A percentile compares a stretch with the other conserved stretches of the same genome.
Evolutionary conservation across 2,888 invertebrate genomes (phyloP).

Genomic region (Lypha dubia): DNA sequence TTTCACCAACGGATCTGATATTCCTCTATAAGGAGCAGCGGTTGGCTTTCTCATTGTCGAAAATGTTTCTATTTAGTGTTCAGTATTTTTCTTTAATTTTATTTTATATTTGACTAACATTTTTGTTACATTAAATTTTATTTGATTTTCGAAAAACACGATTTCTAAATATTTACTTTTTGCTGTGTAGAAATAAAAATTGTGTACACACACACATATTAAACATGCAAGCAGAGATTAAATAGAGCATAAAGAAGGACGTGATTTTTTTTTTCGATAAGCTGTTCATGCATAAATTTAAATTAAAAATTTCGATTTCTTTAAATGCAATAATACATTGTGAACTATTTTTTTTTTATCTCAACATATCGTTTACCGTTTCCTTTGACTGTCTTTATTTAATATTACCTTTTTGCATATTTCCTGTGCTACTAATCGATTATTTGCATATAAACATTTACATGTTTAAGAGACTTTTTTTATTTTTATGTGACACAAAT

Average conservation of each 20-base stretch:
- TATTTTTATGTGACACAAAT: conserved; percentile 42
- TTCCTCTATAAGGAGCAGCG: too few species aligned
- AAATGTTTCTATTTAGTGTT: too few species aligned
- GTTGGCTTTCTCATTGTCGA: too few species aligned
- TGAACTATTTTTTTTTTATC: background rate
- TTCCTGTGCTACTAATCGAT: conserved; percentile 26
- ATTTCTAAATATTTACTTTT: too few species aligned
- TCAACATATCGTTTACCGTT: background rate
- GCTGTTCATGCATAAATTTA: background rate
- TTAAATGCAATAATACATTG: background rate
- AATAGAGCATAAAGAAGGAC: conserved; percentile 4
- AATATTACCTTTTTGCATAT: conserved; percentile 13
- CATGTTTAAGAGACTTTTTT: background rate
- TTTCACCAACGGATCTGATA: too few species aligned
- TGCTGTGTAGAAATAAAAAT: too few species aligned
- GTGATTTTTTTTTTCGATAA: background rate
- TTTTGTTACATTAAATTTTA: too few species aligned
- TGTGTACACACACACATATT: too few species aligned
- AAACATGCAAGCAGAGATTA: background rate
- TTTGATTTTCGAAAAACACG: too few species aligned
- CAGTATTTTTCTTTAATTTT: too few species aligned
- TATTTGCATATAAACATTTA: conserved; percentile 20
- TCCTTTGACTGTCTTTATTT: background rate
- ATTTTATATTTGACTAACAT: too few species aligned
- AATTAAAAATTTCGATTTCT: background rate